Evolutionary conservation across 2,888 invertebrate species (phyloP).

Genomic region (Eilema caniola): DNA sequence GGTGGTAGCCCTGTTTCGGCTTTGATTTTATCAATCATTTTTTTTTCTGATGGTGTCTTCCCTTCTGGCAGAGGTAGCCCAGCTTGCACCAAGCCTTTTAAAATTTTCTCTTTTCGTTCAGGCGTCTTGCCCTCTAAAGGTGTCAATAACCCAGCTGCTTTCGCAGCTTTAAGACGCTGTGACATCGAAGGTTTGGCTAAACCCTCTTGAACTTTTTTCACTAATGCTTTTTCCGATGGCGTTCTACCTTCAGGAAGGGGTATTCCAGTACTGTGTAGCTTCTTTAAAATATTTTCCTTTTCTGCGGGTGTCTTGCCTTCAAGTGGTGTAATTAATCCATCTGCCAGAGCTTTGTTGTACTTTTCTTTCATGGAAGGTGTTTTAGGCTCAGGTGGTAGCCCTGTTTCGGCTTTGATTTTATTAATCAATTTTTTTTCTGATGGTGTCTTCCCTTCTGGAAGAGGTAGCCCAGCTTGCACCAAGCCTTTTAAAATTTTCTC

Average conservation of each 20-base stretch:
- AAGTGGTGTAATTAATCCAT: slow-evolving; percentile 4
- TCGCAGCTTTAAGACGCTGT: not conserved
- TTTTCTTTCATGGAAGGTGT: slow-evolving; percentile 4
- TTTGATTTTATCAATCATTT: not conserved
- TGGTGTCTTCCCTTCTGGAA: slow-evolving; percentile 9
- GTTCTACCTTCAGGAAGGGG: slow-evolving; percentile 8
- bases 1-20: slow-evolving; percentile 31
- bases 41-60: slow-evolving; percentile 3
- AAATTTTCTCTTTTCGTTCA: slow-evolving; percentile 5
- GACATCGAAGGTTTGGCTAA: slow-evolving; percentile 25
- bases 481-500: slow-evolving; percentile 48
- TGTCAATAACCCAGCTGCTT: slow-evolving; percentile 9
- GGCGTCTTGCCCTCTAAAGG: not conserved
- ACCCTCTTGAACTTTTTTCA: slow-evolving; percentile 35
- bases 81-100: not conserved
- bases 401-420: slow-evolving; percentile 6
- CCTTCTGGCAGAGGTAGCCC: slow-evolving; percentile 1
- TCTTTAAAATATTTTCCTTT: not conserved
- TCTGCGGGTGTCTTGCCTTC: slow-evolving; percentile 3
- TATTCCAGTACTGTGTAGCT: not conserved
- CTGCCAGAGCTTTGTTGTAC: not conserved
- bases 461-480: slow-evolving; percentile 19
- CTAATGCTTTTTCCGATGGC: slow-evolving; percentile 29
- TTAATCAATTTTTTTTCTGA: slow-evolving; percentile 3
- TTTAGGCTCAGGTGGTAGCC: slow-evolving; percentile 2